These are phyloP conservation scores for Rafetus swinhoei DNA, from an alignment of 2,113 vertebrate species.

Conservation along the genomic window DNA sequence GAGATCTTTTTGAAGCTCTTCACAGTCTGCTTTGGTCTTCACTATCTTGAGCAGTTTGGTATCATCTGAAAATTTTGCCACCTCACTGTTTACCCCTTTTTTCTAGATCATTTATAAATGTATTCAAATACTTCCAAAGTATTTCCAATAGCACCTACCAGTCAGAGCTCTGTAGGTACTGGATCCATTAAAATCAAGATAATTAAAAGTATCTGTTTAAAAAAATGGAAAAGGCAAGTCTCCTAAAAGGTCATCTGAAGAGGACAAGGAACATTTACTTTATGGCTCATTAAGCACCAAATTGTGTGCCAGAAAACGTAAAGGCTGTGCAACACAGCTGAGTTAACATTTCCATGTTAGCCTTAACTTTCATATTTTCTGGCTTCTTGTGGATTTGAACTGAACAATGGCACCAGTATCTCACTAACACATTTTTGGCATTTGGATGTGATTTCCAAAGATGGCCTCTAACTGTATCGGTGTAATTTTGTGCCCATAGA, in stretches of 20 bases:
- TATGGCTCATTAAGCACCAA: neutral
- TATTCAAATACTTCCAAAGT: neutral
- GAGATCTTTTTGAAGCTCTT: too few relatives aligned
- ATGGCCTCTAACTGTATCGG: neutral
- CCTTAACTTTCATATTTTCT: neutral
- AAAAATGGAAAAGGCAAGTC: neutral
- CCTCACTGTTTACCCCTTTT: too few relatives aligned
- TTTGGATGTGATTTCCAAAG: neutral
- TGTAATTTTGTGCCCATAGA: neutral
- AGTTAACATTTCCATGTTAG: neutral
- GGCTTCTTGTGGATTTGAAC: neutral
- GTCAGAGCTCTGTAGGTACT: neutral
- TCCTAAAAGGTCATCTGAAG: neutral
- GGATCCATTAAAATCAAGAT: neutral
- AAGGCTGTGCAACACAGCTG: neutral
- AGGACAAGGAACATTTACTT: neutral
- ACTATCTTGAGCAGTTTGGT: too few relatives aligned
- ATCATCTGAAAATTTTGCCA: too few relatives aligned
- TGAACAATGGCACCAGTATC: neutral
- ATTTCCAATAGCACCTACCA: neutral
- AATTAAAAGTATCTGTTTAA: neutral
- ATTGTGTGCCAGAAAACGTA: neutral
- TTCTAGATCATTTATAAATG: too few relatives aligned
- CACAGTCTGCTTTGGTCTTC: too few relatives aligned
- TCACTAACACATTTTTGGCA: neutral